Evolutionary conservation across 2,888 invertebrate species (phyloP).

Genomic region (Drosophila siamana): DNA sequence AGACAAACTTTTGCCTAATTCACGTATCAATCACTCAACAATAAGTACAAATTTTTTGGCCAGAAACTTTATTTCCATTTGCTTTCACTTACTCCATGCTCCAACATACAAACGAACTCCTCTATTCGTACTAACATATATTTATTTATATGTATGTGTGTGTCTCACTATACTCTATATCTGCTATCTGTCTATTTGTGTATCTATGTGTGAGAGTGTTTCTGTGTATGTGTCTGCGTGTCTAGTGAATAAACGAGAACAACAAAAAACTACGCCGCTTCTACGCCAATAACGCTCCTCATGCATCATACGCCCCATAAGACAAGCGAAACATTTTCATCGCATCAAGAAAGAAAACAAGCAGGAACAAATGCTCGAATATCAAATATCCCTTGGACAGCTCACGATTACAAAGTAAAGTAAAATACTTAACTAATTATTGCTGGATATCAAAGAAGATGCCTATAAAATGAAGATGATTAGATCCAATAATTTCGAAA

Average conservation of each 20-base stretch:
- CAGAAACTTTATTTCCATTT: slow-evolving; percentile 55
- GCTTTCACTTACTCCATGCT: slow-evolving; percentile 45
- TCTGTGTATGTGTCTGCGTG: slow-evolving; percentile 21
- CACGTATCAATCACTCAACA: slow-evolving; percentile 63
- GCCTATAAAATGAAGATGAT: too few relatives aligned
- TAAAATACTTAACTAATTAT: too few relatives aligned
- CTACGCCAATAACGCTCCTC: slow-evolving; percentile 26
- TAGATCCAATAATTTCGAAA: too few relatives aligned
- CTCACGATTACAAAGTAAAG: too few relatives aligned
- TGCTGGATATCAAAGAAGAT: too few relatives aligned
- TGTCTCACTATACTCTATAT: slow-evolving; percentile 18
- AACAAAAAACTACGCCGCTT: slow-evolving; percentile 21
- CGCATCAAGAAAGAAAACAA: not conserved
- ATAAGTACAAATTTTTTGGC: slow-evolving; percentile 56
- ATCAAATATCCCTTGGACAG: not conserved
- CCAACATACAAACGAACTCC: slow-evolving; percentile 20
- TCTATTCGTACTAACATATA: slow-evolving; percentile 13
- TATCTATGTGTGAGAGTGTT: slow-evolving; percentile 26
- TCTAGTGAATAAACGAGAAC: slow-evolving; percentile 11
- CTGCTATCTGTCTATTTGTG: slow-evolving; percentile 24
- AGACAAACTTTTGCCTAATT: slow-evolving; percentile 55
- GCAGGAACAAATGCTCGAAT: not conserved
- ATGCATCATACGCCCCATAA: slow-evolving; percentile 40
- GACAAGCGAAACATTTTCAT: slow-evolving; percentile 27
- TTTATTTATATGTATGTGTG: slow-evolving; percentile 14